Conservation (phyloP, 2,888 invertebrate species). For the Agrilus mali region DNA sequence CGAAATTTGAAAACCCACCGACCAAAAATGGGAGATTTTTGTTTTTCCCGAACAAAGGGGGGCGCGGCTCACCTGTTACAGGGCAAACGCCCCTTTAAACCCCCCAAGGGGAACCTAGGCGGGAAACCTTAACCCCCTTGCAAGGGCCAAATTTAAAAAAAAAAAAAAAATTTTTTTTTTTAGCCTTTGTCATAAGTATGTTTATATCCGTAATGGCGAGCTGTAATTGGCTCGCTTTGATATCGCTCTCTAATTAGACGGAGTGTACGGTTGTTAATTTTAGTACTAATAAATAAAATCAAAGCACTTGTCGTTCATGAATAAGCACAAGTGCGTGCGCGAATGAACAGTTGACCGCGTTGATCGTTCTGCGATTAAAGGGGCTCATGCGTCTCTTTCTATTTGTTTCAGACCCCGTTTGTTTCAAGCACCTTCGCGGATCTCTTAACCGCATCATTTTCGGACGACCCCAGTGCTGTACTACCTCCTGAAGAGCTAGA, state of each 20-base stretch:
- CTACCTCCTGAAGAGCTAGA: slow-evolving; percentile 54
- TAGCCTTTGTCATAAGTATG: slow-evolving; percentile 11
- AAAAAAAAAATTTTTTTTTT: too few relatives aligned
- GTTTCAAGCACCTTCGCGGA: slow-evolving; percentile 67
- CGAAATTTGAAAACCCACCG: too few relatives aligned
- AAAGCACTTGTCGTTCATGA: slow-evolving; percentile 10
- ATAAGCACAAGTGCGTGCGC: slow-evolving; percentile 6
- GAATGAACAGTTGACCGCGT: too few relatives aligned
- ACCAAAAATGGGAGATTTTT: too few relatives aligned
- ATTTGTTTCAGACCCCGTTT: slow-evolving; percentile 55
- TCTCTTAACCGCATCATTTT: slow-evolving; percentile 60
- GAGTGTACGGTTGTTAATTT: too few relatives aligned
- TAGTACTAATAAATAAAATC: background rate
- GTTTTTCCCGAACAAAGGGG: too few relatives aligned
- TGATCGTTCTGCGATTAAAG: slow-evolving; percentile 1
- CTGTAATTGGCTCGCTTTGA: too few relatives aligned
- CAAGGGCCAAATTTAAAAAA: slow-evolving; percentile 20
- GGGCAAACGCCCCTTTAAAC: slow-evolving; percentile 16
- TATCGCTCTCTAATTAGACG: too few relatives aligned
- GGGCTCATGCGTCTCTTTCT: background rate
- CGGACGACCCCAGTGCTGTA: slow-evolving; percentile 58
- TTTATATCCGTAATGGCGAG: background rate
- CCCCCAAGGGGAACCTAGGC: slow-evolving; percentile 19
- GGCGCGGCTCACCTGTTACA: slow-evolving; percentile 20
- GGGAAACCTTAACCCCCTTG: slow-evolving; percentile 19